A percentile compares a stretch with the other conserved stretches of the same genome.
phyloP scores from a whole-genome alignment of 1,140 invertebrate genomes.

The Whitmania pigra region DNA sequence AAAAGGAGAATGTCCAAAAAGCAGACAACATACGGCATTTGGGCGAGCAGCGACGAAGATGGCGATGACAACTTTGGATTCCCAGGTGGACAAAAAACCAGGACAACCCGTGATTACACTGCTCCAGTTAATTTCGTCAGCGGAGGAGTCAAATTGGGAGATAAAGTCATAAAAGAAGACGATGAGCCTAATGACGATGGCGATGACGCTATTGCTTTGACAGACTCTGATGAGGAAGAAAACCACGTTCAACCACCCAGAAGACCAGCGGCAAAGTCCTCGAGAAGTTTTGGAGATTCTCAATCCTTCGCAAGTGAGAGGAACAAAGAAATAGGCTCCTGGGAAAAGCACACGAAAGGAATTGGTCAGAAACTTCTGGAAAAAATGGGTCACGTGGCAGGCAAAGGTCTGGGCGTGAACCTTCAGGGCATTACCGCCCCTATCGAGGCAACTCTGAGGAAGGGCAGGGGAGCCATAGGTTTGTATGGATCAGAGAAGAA shows the following conservation, averaged over 20 bases:
- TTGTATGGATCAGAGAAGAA: constrained; percentile 44
- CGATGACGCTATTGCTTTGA: not conserved
- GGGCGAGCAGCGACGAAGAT: too few species aligned
- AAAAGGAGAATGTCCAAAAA: too few species aligned
- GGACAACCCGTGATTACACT: too few species aligned
- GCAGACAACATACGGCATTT: too few species aligned
- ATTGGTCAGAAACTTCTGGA: constrained; percentile 80
- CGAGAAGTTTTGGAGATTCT: too few species aligned
- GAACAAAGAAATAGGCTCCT: constrained; percentile 52
- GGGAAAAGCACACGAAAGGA: constrained; percentile 87
- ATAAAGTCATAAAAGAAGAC: constrained; percentile 33
- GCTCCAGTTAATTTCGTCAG: constrained; percentile 32
- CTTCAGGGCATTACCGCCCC: constrained; percentile 88
- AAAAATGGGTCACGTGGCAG: constrained; percentile 92
- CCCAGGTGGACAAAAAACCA: too few species aligned
- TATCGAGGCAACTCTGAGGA: constrained; percentile 76
- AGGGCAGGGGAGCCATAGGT: constrained; percentile 79
- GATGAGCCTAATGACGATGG: constrained; percentile 27
- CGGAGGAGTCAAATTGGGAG: constrained; percentile 64
- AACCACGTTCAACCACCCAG: not conserved
- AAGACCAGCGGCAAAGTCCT: not conserved
- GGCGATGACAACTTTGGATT: too few species aligned
- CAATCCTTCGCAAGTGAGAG: not conserved
- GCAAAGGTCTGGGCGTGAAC: constrained; percentile 87
- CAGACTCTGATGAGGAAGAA: not conserved